A percentile compares a stretch with the other conserved stretches of the same genome.
Evolutionary conservation across 2,113 vertebrate species (phyloP).

Genomic region (Setophaga kirtlandii): DNA sequence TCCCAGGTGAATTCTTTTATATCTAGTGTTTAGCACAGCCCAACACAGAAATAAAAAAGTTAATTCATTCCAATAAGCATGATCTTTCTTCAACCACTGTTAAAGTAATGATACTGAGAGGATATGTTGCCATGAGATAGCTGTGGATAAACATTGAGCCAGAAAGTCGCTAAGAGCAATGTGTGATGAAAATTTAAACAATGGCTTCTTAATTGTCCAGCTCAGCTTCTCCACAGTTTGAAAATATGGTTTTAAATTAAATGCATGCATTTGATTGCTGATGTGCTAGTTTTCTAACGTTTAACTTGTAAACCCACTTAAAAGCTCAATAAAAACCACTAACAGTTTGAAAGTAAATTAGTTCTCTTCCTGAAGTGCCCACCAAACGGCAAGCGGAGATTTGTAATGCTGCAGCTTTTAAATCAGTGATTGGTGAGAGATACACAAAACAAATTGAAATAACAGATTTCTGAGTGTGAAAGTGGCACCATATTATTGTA

Average conservation of each 20-base stretch:
- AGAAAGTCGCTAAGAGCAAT: neutral
- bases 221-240: neutral
- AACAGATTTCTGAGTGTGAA: constrained; percentile 7
- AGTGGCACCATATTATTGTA: neutral
- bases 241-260: neutral
- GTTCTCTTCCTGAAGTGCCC: neutral
- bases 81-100: neutral
- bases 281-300: neutral
- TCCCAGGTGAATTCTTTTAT: constrained; percentile 83
- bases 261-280: neutral
- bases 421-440: neutral
- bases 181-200: neutral
- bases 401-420: constrained; percentile 8
- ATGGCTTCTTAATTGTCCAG: neutral
- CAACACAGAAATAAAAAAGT: neutral
- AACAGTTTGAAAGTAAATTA: neutral
- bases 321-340: neutral
- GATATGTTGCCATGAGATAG: neutral
- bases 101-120: neutral
- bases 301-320: neutral
- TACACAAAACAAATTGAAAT: neutral
- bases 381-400: neutral
- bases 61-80: neutral
- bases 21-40: neutral
- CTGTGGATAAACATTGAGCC: neutral